Conservation (phyloP, 2,888 invertebrate genomes). For the Ecdyonurus torrentis region DNA sequence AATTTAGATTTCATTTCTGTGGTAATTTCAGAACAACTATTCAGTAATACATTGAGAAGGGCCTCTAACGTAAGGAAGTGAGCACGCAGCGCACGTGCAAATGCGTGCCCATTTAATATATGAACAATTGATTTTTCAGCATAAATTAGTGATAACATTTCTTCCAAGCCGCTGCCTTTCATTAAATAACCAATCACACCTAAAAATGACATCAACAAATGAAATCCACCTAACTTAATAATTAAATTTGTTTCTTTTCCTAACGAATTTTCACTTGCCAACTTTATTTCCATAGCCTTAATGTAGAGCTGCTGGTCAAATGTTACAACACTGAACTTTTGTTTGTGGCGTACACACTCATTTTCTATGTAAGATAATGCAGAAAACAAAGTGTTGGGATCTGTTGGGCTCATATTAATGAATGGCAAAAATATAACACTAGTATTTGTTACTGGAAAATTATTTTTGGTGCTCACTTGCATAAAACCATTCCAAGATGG, state of each 20-base stretch:
- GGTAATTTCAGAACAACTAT: neutral
- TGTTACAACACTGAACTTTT: neutral
- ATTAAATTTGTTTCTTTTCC: neutral
- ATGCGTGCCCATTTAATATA: constrained; percentile 7
- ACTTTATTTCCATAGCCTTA: constrained; percentile 5
- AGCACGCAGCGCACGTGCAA: constrained; percentile 1
- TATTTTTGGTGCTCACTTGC: neutral
- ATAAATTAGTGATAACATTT: constrained; percentile 6
- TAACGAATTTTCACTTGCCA: neutral
- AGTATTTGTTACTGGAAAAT: neutral
- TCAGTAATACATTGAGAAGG: neutral
- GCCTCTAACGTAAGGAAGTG: neutral
- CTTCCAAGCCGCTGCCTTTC: constrained; percentile 6
- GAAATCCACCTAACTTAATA: constrained; percentile 8
- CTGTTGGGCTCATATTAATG: neutral
- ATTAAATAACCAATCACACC: constrained; percentile 6
- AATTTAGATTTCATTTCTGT: neutral
- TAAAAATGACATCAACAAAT: constrained; percentile 8
- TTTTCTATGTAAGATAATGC: neutral
- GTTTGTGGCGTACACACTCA: neutral
- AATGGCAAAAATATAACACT: neutral
- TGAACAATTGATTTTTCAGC: constrained; percentile 2
- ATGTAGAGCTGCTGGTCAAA: constrained; percentile 7
- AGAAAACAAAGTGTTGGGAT: neutral
- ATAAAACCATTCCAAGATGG: constrained; percentile 5